A percentile compares a stretch with the other conserved stretches of the same genome.
Evolutionary conservation across 2,113 vertebrate species (phyloP).

Genomic region (Amblyopsis rosae): DNA sequence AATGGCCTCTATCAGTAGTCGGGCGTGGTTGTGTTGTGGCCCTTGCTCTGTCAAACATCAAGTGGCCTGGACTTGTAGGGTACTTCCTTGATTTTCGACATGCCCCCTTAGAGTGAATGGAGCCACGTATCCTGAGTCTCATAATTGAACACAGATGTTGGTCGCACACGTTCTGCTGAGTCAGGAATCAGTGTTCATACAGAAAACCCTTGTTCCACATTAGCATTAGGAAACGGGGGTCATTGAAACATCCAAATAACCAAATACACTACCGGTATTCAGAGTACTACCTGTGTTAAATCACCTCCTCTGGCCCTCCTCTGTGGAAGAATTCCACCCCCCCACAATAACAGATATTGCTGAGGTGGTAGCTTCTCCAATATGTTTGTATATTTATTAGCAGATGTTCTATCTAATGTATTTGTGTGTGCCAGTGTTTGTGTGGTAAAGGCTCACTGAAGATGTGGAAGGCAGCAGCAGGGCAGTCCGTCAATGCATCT

Average conservation of each 20-base stretch:
- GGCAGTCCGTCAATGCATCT: slow-evolving; percentile 77
- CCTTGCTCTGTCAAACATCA: background rate
- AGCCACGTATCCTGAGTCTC: slow-evolving; percentile 32
- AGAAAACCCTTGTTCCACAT: background rate
- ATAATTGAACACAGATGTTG: slow-evolving; percentile 43
- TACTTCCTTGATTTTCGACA: slow-evolving; percentile 29
- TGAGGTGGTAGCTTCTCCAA: no score
- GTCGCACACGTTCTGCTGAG: slow-evolving; percentile 27
- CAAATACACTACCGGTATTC: background rate
- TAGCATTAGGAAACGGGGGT: background rate
- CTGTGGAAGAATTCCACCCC: no score
- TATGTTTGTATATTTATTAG: background rate
- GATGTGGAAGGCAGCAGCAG: slow-evolving; percentile 96
- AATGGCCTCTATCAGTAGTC: background rate
- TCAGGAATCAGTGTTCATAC: slow-evolving; percentile 9
- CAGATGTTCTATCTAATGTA: background rate
- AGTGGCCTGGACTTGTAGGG: slow-evolving; percentile 2
- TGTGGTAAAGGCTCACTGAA: slow-evolving; percentile 45
- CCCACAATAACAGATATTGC: no score
- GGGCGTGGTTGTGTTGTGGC: slow-evolving; percentile 41
- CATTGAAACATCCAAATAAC: background rate
- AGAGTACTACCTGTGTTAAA: no score
- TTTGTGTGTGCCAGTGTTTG: slow-evolving; percentile 18
- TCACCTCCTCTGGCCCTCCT: no score
- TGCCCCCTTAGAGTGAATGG: background rate